Percentiles rank a stretch among this genome's conserved stretches.
Evolutionary conservation across 2,113 vertebrate genomes (phyloP).

Genomic region (Gallinago paraguaiae): DNA sequence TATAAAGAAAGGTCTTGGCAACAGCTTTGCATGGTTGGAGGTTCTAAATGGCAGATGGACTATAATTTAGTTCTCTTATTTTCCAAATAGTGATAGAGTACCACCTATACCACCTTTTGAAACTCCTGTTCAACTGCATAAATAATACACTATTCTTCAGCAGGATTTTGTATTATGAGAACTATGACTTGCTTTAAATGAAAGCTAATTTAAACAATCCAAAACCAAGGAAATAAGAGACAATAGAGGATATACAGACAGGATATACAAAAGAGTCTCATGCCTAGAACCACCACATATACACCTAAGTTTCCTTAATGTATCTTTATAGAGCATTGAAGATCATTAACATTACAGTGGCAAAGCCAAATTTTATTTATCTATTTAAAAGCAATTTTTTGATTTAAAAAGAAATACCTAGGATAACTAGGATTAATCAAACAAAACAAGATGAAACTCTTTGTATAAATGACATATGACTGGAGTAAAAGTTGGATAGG

Average conservation of each 20-base stretch:
- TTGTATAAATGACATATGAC: not conserved
- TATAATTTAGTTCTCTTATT: not conserved
- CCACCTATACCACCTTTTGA: not conserved
- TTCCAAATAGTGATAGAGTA: not conserved
- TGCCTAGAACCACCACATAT: not conserved
- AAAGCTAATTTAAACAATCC: not conserved
- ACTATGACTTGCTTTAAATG: not conserved
- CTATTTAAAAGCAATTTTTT: not conserved
- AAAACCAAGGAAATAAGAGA: not conserved
- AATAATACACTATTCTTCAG: not conserved
- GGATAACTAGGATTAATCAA: not conserved
- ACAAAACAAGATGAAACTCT: not conserved
- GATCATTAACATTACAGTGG: not conserved
- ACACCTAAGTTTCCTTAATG: not conserved
- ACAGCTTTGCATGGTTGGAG: not conserved
- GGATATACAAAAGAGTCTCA: not conserved
- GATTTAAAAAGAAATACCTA: not conserved
- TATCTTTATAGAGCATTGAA: not conserved
- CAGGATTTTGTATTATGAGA: not conserved
- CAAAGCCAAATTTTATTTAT: not conserved
- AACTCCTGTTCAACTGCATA: not conserved
- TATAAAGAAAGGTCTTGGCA: not conserved
- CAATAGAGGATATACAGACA: not conserved
- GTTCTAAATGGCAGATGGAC: not conserved
- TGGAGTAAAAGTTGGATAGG: not conserved